These are phyloP conservation scores for Amazona ochrocephala DNA, from an alignment of 2,797 vertebrate genomes.

Conservation along the genomic window DNA sequence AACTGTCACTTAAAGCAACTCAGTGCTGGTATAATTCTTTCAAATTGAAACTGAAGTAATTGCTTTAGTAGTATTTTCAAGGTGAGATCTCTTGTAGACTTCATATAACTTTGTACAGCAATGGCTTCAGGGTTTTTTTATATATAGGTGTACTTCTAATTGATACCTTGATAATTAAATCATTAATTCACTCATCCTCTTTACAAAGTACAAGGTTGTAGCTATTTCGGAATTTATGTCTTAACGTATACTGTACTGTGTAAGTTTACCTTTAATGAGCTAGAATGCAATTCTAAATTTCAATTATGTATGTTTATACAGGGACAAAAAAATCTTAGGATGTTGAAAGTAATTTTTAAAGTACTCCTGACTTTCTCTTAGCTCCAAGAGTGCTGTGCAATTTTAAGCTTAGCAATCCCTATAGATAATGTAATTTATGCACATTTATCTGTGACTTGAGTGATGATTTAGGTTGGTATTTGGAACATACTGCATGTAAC, in stretches of 20 bases:
- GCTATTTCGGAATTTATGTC: neutral
- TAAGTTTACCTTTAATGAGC: neutral
- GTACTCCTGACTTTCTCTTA: neutral
- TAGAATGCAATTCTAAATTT: neutral
- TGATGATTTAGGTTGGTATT: neutral
- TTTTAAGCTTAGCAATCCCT: neutral
- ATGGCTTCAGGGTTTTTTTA: neutral
- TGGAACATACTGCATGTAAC: fast-evolving
- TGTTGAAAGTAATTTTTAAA: neutral
- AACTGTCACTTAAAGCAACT: neutral
- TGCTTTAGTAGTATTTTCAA: neutral
- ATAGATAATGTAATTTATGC: neutral
- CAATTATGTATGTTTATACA: fast-evolving
- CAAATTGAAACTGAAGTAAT: neutral
- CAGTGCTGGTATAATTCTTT: neutral
- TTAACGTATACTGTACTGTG: neutral
- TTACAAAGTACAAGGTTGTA: neutral
- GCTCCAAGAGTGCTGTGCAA: neutral
- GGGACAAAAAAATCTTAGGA: neutral
- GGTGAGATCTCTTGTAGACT: neutral
- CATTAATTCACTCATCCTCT: neutral
- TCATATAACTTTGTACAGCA: neutral
- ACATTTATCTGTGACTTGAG: neutral
- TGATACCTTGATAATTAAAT: neutral
- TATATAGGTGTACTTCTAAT: neutral